A percentile compares a stretch with the other conserved stretches of the same genome.
These are phyloP conservation scores for Amphiura filiformis DNA, from an alignment of 35 echinoderm and acorn worm genomes.

Conservation along the genomic window DNA sequence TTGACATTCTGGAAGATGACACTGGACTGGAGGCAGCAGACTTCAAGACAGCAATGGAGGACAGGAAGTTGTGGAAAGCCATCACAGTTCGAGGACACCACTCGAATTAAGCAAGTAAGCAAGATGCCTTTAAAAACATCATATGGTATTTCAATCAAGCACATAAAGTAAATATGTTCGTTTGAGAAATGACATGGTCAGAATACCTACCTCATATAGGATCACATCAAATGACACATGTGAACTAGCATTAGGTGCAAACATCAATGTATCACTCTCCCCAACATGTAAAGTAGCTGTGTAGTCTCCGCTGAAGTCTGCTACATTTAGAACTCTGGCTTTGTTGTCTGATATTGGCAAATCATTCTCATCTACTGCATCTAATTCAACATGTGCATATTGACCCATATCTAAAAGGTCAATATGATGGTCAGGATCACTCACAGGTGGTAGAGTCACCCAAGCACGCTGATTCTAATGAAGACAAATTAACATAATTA, in stretches of 20 bases:
- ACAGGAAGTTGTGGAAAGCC: too few relatives aligned
- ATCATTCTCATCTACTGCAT: constrained; percentile 59
- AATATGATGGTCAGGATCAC: constrained; percentile 58
- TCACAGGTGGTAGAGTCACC: constrained; percentile 53
- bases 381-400: constrained; percentile 66
- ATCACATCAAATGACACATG: constrained; percentile 64
- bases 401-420: constrained; percentile 81
- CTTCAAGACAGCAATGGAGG: too few relatives aligned
- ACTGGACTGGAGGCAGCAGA: too few relatives aligned
- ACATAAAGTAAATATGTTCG: too few relatives aligned
- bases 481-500: constrained; percentile 9
- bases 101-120: too few relatives aligned
- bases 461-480: constrained; percentile 52
- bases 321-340: constrained; percentile 27
- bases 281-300: constrained; percentile 65
- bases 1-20: too few relatives aligned
- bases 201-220: constrained; percentile 73
- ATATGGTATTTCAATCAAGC: too few relatives aligned
- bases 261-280: constrained; percentile 30
- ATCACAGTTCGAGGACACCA: too few relatives aligned
- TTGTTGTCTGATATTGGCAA: constrained; percentile 13
- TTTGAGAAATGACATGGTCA: too few relatives aligned
- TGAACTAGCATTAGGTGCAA: constrained; percentile 29
- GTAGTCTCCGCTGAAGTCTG: constrained; percentile 54
- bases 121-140: too few relatives aligned